Evolutionary conservation across 1,140 invertebrate species (phyloP), one percentile per base, ranked within the genome.

Genomic region (Drosophila orosa): DNA sequence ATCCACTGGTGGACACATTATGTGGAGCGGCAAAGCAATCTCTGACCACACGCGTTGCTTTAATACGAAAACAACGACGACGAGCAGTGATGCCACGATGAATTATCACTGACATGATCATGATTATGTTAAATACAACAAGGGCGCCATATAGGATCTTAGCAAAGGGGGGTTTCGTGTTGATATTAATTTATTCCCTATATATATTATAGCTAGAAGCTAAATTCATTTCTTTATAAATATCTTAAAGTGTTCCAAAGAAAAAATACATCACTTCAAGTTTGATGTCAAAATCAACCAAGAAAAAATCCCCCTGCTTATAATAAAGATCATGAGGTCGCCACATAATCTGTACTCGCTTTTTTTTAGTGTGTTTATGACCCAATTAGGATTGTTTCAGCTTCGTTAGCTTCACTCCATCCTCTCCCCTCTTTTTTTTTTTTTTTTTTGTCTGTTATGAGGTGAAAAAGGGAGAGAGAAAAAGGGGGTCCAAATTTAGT

Each of bases 31-130:
- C 44, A 27, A 24, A 35, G 22, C 44, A 67, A 35, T 24, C 22
- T 59, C 25, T 35, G 19, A 39, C 33, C 44, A 52, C 33, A 48
- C 44, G 33, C 58, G 22, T 35, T 35, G 59, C 19, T 24, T 17
- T 12, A 50, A 39, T n/a, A 37, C 25, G 42, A 48, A 22, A 33
- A 33, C 25, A 56, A 58, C 52, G 58, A 56, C 63, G 42, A 39
- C 63, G 62, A n/a, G 33, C 25, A 54, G 47, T 57, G 60, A 63
- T 48, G 17, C 50, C 59, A 69, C 50, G 39, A 62, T 37, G 78
- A 63, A 76, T 81, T 80, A 80, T 59, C 17, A 73, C 31, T 69
- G 75, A 77, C 63, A 74, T 77, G 79, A 73, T 80, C 78, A 62
- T 67, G 52, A 66, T 56, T 17, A 40, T 58, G 44, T 37, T 39